Evolutionary conservation across 2,888 invertebrate species (phyloP).

Genomic region (Hypolimnas misippus): DNA sequence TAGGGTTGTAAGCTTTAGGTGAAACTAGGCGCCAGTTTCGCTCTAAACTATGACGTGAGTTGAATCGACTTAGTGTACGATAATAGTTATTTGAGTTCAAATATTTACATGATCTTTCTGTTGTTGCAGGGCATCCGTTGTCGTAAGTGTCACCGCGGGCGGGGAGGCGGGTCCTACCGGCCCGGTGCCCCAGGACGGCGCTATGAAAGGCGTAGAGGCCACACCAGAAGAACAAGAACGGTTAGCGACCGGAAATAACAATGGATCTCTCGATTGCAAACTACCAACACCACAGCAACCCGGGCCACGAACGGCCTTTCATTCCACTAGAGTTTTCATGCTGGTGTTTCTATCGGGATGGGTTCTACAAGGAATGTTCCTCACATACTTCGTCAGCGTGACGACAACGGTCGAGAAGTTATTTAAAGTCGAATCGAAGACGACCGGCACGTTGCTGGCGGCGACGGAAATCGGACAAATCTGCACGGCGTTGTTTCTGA

Average conservation of each 20-base stretch:
- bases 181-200: slow-evolving; percentile 70
- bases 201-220: slow-evolving; percentile 80
- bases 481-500: slow-evolving; percentile 93
- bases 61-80: slow-evolving; percentile 5
- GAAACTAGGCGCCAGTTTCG: slow-evolving; percentile 17
- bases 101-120: slow-evolving; percentile 48
- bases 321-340: slow-evolving; percentile 95
- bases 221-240: slow-evolving; percentile 80
- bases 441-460: slow-evolving; percentile 94
- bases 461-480: slow-evolving; percentile 97
- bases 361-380: slow-evolving; percentile 95
- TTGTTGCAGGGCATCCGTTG: slow-evolving; percentile 73
- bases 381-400: slow-evolving; percentile 96
- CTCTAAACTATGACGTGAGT: slow-evolving; percentile 72
- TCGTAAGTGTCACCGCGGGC: slow-evolving; percentile 63
- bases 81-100: neutral
- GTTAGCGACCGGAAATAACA: slow-evolving; percentile 83
- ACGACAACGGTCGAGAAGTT: slow-evolving; percentile 97
- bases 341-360: slow-evolving; percentile 94
- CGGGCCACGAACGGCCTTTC: slow-evolving; percentile 87
- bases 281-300: slow-evolving; percentile 86
- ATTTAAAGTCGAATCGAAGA: slow-evolving; percentile 95
- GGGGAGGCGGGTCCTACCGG: slow-evolving; percentile 70
- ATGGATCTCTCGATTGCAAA: slow-evolving; percentile 91
- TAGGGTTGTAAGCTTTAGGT: slow-evolving; percentile 12